Conservation (phyloP, 1,140 invertebrate species). For the Pissodes strobi region DNA sequence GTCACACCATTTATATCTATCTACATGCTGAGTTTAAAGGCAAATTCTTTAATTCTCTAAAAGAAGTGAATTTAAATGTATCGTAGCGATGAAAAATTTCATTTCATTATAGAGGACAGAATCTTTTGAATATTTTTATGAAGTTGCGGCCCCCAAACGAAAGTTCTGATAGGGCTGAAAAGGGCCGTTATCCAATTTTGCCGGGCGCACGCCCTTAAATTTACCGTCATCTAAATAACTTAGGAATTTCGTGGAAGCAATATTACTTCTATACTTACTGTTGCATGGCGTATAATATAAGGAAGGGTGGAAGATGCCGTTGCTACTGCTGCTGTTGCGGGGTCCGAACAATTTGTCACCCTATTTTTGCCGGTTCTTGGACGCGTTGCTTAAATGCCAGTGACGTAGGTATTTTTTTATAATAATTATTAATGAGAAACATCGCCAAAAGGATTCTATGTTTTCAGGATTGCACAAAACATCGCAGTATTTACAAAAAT, state of each 20-base stretch:
- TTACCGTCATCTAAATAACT: slow-evolving; percentile 51
- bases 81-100: no score
- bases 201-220: slow-evolving; percentile 45
- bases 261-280: slow-evolving; percentile 49
- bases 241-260: slow-evolving; percentile 51
- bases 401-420: slow-evolving; percentile 2
- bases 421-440: no score
- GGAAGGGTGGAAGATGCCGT: slow-evolving; percentile 41
- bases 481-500: no score
- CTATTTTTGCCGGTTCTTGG: slow-evolving; percentile 39
- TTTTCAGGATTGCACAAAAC: no score
- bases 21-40: no score
- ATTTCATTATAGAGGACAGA: no score
- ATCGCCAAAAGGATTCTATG: no score
- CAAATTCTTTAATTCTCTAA: no score
- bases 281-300: slow-evolving; percentile 44
- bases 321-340: background rate
- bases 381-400: background rate
- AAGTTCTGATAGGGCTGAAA: slow-evolving; percentile 23
- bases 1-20: no score
- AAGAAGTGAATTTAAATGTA: no score
- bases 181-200: slow-evolving; percentile 49
- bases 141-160: slow-evolving; percentile 32
- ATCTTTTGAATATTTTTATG: slow-evolving; percentile 40
- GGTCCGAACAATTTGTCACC: slow-evolving; percentile 47